Base-by-base conservation (phyloP, 2,888 invertebrate species). In the Bhutanitis thaidina region DNA sequence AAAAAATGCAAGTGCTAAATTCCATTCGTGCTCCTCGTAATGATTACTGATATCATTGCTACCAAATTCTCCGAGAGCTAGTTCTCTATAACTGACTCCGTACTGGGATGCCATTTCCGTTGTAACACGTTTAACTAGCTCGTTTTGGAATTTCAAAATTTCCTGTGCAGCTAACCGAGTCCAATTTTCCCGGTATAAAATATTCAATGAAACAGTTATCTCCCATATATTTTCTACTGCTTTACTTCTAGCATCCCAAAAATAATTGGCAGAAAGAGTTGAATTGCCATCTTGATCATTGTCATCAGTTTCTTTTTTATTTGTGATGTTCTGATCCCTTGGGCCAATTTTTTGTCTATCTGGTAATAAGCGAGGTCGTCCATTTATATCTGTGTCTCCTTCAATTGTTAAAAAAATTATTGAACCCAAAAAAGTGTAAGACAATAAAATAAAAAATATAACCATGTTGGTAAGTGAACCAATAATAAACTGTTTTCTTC, bases 191-290 rank as follows among this genome's bases (percentile, higher is more conserved):
- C 94, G 93, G 77, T 96, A 96, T 59, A 97, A 91, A 70, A 97
- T 95, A 85, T 97, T 97, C 62, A 97, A 85, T 54, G 94, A 94
- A 59, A 94, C 94, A 2, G 97, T 97, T 57, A 97, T 95, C 77
- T 96, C 94, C 97, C 97, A 97, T 71, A 97, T 95, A 79, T 94
- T 96, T 82, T 96, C 95, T 41, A 96, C 96, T 10, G 96, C 95
- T 68, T 75, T 74, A 57, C 80, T 89, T 55, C 89, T 74, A 3
- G 88, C 89, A 52, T 89, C 89, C 87, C 89, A 89, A 62, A 89
- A 89, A 69, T 86, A 86, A 72, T 86, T 89, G 37, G 85, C 80
- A 39, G 89, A 86, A 59, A 87, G 64, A 30, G 81, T 82, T 55
- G 82, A 62, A 66, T 88, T 89, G 37, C 76, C 76, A 59, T 88